Percentiles rank a stretch among this genome's conserved stretches.
These are phyloP conservation scores for Koerneria pararmatus DNA, from an alignment of 2,888 invertebrate species.

Conservation along the genomic window DNA sequence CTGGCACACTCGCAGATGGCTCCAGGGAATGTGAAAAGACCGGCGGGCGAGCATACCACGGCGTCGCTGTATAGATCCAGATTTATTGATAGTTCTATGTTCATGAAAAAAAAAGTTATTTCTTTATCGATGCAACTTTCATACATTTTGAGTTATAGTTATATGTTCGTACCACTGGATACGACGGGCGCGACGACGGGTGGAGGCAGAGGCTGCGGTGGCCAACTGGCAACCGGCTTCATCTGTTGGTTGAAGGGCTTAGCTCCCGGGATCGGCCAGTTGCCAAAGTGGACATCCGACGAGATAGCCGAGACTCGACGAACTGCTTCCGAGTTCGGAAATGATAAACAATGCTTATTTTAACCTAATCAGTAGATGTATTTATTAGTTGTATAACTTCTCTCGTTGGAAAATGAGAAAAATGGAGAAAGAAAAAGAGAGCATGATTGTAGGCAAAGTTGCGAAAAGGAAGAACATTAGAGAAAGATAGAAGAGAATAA, in stretches of 20 bases:
- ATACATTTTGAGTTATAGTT: too few species aligned
- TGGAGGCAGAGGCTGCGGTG: conserved; percentile 3
- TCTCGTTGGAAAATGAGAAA: conserved; percentile 23
- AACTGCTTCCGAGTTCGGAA: conserved; percentile 21
- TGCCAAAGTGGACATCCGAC: conserved; percentile 37
- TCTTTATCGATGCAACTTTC: background rate
- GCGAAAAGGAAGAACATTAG: too few species aligned
- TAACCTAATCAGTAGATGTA: too few species aligned
- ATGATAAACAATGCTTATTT: too few species aligned
- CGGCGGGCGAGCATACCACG: conserved; percentile 19
- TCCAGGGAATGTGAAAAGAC: conserved; percentile 15
- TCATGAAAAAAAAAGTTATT: background rate
- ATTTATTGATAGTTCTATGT: background rate
- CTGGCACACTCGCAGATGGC: background rate
- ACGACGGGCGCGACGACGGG: background rate
- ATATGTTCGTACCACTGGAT: too few species aligned
- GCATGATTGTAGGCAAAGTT: too few species aligned
- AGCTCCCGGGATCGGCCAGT: conserved; percentile 47
- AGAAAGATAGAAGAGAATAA: too few species aligned
- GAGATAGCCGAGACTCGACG: conserved; percentile 28
- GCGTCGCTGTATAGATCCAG: conserved; percentile 7
- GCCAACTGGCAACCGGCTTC: conserved; percentile 20
- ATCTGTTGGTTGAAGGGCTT: conserved; percentile 23
- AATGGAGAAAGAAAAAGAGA: too few species aligned
- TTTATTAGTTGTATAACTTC: conserved; percentile 32